phyloP scores from a whole-genome alignment of 2,888 invertebrate species.

The Phengaris alcon region DNA sequence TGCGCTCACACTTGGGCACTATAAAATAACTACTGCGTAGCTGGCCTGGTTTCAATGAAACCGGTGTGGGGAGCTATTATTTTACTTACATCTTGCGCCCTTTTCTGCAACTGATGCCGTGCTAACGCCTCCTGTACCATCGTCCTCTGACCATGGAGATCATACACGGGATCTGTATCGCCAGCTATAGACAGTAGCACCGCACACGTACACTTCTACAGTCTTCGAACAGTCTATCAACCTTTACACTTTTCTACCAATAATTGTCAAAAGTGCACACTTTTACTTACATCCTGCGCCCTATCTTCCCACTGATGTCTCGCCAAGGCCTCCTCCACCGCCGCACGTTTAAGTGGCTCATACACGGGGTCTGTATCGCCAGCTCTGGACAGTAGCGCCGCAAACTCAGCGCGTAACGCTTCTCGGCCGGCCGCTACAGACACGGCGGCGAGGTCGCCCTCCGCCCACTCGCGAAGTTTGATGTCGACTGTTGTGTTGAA shows the following conservation, averaged over 20 bases:
- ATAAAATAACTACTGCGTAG: too few species aligned
- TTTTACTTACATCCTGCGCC: constrained; percentile 75
- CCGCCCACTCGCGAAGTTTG: constrained; percentile 97
- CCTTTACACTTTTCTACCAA: neutral
- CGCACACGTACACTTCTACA: constrained; percentile 43
- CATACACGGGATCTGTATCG: constrained; percentile 94
- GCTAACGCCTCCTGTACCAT: constrained; percentile 93
- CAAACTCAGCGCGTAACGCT: constrained; percentile 77
- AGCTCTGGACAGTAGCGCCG: constrained; percentile 50
- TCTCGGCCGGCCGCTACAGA: constrained; percentile 83
- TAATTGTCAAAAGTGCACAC: neutral
- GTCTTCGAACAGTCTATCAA: neutral
- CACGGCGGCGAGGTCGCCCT: constrained; percentile 90
- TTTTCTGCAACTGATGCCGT: constrained; percentile 96
- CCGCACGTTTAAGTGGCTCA: constrained; percentile 91
- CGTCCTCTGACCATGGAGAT: constrained; percentile 87
- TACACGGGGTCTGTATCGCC: constrained; percentile 92
- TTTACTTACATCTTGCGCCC: constrained; percentile 81
- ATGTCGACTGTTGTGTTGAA: constrained; percentile 96
- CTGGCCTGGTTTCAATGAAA: too few species aligned
- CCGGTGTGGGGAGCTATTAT: neutral
- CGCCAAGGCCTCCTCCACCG: constrained; percentile 91
- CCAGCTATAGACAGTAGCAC: constrained; percentile 55
- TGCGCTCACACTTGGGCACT: too few species aligned
- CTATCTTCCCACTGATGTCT: constrained; percentile 97